These are phyloP conservation scores for Orestias chungarensis DNA, from an alignment of 2,797 vertebrate genomes.

Conservation along the genomic window DNA sequence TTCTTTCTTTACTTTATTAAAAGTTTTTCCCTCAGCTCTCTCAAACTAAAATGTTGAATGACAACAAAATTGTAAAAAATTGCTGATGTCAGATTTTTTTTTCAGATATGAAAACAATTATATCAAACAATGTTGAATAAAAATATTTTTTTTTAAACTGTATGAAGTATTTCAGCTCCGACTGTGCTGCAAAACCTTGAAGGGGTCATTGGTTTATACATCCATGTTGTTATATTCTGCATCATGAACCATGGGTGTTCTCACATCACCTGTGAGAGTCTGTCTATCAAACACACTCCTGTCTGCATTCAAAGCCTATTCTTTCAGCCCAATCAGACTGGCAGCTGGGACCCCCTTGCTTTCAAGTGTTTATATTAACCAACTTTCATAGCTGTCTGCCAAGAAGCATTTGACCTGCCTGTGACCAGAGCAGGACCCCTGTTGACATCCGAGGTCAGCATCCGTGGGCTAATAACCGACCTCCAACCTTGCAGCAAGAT, in stretches of 20 bases:
- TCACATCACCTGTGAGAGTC: conserved; percentile 7
- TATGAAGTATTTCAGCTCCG: background rate
- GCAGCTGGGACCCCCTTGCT: conserved; percentile 13
- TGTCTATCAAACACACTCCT: conserved; percentile 7
- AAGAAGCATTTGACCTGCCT: conserved; percentile 38
- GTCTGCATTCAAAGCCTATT: conserved; percentile 29
- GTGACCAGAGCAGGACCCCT: conserved; percentile 31
- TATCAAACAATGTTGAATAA: background rate
- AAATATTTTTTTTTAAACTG: background rate
- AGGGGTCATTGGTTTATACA: background rate
- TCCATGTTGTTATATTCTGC: no score
- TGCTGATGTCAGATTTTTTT: background rate
- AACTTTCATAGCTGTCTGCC: conserved; percentile 36
- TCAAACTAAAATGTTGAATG: background rate
- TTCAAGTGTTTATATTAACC: conserved; percentile 17
- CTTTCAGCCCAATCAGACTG: conserved; percentile 1
- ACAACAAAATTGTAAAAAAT: background rate
- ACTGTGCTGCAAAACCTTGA: background rate
- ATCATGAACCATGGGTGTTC: conserved; percentile 10
- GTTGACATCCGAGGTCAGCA: conserved; percentile 55
- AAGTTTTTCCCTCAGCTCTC: background rate
- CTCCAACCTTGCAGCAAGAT: conserved; percentile 41
- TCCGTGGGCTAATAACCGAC: conserved; percentile 35
- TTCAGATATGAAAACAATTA: background rate
- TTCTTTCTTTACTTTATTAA: background rate